phyloP scores from a whole-genome alignment of 2,888 invertebrate genomes.

The Tortricodes alternella region DNA sequence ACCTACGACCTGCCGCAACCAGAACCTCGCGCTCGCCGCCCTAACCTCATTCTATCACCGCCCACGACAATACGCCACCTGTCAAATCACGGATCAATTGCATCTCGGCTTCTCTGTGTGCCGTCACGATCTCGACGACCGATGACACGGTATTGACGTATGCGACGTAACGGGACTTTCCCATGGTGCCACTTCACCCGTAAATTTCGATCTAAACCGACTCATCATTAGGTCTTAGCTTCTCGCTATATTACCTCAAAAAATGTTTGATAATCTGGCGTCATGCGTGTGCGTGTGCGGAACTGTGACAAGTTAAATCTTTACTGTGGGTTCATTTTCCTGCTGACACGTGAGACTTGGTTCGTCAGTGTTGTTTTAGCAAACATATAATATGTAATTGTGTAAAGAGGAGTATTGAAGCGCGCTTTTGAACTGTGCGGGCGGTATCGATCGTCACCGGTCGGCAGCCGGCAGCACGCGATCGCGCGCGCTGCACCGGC shows the following conservation, averaged over 20 bases:
- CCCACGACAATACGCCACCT: constrained; percentile 56
- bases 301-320: neutral
- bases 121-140: constrained; percentile 2
- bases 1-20: constrained; percentile 67
- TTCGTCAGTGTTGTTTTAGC: neutral
- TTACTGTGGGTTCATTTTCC: neutral
- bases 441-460: constrained; percentile 70
- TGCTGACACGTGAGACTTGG: neutral
- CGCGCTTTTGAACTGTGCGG: constrained; percentile 72
- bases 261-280: neutral
- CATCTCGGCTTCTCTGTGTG: constrained; percentile 1
- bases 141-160: constrained; percentile 24
- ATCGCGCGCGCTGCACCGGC: constrained; percentile 73
- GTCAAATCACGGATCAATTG: constrained; percentile 47
- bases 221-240: constrained; percentile 3
- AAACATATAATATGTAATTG: constrained; percentile 27
- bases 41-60: constrained; percentile 67
- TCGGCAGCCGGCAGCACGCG: constrained; percentile 63
- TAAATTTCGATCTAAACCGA: neutral
- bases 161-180: constrained; percentile 13
- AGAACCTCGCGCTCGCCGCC: constrained; percentile 54
- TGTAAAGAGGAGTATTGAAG: constrained; percentile 55
- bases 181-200: neutral
- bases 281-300: neutral
- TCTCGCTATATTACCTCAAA: neutral